These are phyloP conservation scores for Amiota communis DNA, from an alignment of 2,888 invertebrate genomes.

Conservation along the genomic window DNA sequence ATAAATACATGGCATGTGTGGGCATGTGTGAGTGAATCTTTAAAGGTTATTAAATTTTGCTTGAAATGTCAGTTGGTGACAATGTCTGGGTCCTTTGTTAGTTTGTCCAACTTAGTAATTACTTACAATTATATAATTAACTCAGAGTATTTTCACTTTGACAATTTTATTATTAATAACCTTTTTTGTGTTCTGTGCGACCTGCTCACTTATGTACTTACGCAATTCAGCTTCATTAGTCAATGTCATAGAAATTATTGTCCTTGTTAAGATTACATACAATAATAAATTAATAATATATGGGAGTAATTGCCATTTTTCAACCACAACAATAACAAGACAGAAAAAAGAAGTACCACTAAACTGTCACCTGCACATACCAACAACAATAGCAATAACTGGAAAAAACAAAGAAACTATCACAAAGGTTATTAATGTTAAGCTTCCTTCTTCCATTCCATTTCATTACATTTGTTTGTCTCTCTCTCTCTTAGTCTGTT, in stretches of 20 bases:
- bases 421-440: neutral
- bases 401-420: neutral
- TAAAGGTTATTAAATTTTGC: neutral
- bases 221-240: neutral
- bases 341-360: neutral
- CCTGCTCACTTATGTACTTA: conserved; percentile 2
- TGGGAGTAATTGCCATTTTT: neutral
- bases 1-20: neutral
- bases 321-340: neutral
- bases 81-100: neutral
- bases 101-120: neutral
- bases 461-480: neutral
- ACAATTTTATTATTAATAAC: conserved; percentile 1
- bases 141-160: neutral
- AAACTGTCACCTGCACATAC: neutral
- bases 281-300: conserved; percentile 17
- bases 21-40: neutral
- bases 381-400: neutral
- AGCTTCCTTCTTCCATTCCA: neutral
- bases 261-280: conserved; percentile 8
- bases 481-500: neutral
- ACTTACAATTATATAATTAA: neutral
- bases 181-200: neutral
- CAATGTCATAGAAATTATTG: conserved; percentile 20
- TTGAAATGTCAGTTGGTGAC: neutral